Conservation (phyloP, 2,113 vertebrate genomes). For the Pardalotus punctatus region DNA sequence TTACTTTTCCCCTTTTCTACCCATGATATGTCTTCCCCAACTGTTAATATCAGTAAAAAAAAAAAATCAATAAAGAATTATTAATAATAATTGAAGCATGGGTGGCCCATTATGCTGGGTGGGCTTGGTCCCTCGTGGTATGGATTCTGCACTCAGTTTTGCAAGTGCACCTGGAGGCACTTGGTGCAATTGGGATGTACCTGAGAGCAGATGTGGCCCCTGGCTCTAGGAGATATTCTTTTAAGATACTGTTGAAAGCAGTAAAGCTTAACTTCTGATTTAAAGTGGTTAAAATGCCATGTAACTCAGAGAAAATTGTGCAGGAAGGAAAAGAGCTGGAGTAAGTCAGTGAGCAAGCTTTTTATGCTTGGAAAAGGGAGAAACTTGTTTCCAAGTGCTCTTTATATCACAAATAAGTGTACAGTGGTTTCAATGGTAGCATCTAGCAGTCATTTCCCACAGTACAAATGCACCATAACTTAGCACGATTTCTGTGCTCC, state of each 20-base stretch:
- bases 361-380: background rate
- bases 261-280: background rate
- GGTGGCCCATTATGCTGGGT: background rate
- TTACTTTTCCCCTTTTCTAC: background rate
- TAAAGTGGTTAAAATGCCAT: background rate
- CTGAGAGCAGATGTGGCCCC: background rate
- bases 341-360: background rate
- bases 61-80: background rate
- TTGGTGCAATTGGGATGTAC: background rate
- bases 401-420: background rate
- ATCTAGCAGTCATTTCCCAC: background rate
- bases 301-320: background rate
- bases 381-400: background rate
- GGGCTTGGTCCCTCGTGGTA: background rate
- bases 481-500: conserved; percentile 4
- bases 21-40: background rate
- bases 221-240: background rate
- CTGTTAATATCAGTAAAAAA: background rate
- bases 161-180: background rate
- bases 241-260: background rate
- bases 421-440: background rate
- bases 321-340: background rate
- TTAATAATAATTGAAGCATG: background rate
- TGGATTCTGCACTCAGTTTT: background rate
- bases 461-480: conserved; percentile 4